Evolutionary conservation across 2,797 vertebrate genomes (phyloP).

Genomic region (Melopsittacus undulatus): DNA sequence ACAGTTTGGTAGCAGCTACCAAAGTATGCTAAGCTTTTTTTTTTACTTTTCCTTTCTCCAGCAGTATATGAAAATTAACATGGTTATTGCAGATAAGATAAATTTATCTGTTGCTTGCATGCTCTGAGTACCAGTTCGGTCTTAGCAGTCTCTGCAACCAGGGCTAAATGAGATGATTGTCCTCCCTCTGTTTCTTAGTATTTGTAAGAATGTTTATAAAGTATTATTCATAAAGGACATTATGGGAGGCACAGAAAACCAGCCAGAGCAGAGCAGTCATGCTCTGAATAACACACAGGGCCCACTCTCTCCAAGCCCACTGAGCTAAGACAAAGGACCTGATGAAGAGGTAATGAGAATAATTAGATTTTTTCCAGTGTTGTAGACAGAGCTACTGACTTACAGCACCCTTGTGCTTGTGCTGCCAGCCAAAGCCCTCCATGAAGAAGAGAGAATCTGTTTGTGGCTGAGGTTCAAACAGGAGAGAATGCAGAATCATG

Average conservation of each 20-base stretch:
- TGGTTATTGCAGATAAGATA: not conserved
- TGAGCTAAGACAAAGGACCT: not conserved
- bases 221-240: not conserved
- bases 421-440: not conserved
- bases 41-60: not conserved
- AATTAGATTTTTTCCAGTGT: not conserved
- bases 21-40: not conserved
- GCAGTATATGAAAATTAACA: not conserved
- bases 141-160: not conserved
- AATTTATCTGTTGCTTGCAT: not conserved
- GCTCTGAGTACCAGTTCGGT: not conserved
- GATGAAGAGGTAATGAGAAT: not conserved
- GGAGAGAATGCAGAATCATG: not conserved
- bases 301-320: not conserved
- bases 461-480: not conserved
- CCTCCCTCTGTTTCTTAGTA: not conserved
- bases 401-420: not conserved
- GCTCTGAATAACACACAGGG: conserved; percentile 7
- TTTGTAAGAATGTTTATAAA: not conserved
- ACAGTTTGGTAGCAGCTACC: not conserved
- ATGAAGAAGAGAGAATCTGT: not conserved
- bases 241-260: not conserved
- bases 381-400: not conserved
- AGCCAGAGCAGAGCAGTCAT: not conserved
- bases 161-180: not conserved